phyloP scores from a whole-genome alignment of 2,113 vertebrate genomes.

The Empidonax traillii region DNA sequence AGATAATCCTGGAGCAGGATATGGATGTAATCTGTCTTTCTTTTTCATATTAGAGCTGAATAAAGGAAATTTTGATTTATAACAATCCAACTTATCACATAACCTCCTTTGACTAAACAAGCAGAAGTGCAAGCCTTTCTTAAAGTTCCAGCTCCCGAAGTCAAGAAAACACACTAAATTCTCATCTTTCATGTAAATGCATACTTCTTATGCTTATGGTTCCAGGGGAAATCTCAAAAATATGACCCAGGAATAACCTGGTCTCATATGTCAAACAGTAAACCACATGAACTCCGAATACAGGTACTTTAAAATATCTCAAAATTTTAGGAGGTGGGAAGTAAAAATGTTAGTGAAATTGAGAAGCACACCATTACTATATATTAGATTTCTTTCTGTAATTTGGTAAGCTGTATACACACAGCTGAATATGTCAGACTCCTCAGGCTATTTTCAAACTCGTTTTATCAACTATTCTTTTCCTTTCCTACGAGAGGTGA shows the following conservation, averaged over 20 bases:
- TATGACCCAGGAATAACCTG: slow-evolving; percentile 29
- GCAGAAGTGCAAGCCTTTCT: not conserved
- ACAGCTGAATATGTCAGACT: not conserved
- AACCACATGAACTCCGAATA: not conserved
- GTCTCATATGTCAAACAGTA: not conserved
- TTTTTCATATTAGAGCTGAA: not conserved
- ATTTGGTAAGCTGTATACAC: not conserved
- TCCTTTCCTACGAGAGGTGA: not conserved
- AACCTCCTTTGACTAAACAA: not conserved
- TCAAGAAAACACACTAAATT: not conserved
- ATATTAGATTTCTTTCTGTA: not conserved
- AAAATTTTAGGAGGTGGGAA: not conserved
- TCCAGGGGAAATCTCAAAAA: slow-evolving; percentile 42
- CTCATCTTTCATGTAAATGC: slow-evolving; percentile 33
- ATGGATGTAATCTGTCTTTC: not conserved
- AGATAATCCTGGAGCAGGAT: not conserved
- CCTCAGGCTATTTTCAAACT: not conserved
- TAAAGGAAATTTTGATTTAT: not conserved
- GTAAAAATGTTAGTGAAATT: not conserved
- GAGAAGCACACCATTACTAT: not conserved
- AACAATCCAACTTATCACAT: not conserved
- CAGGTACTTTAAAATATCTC: slow-evolving; percentile 17
- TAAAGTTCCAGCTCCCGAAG: not conserved
- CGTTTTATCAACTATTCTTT: not conserved
- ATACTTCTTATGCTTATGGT: slow-evolving; percentile 4